A percentile compares a stretch with the other conserved stretches of the same genome.
Evolutionary conservation across 2,113 vertebrate species (phyloP).

Genomic region (Sigmodon hispidus): DNA sequence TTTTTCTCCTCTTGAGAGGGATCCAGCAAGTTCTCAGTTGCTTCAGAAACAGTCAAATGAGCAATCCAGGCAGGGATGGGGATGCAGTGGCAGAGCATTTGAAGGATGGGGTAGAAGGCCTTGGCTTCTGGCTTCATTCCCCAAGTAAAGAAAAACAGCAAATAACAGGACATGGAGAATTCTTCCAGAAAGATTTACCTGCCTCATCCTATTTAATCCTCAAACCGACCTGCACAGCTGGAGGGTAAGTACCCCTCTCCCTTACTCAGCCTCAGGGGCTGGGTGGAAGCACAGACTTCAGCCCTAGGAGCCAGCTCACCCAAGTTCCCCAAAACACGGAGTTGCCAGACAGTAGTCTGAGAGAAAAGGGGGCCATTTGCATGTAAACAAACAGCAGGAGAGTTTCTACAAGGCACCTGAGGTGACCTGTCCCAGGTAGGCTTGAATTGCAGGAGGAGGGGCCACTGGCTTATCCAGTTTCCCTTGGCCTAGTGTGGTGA

Average conservation of each 20-base stretch:
- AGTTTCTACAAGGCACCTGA: neutral
- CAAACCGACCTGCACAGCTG: neutral
- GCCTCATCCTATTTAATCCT: neutral
- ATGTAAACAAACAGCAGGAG: neutral
- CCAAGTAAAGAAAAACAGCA: neutral
- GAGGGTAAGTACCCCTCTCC: fast-evolving
- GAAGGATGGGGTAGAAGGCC: too few relatives aligned
- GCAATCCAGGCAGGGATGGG: neutral
- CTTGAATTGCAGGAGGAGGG: neutral
- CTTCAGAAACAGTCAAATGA: neutral
- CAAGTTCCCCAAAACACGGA: neutral
- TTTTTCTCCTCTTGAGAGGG: neutral
- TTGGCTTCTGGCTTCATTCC: neutral
- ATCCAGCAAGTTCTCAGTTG: neutral
- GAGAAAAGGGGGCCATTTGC: neutral
- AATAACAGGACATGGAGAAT: neutral
- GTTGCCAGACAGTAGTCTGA: neutral
- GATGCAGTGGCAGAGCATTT: neutral
- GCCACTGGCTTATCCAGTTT: neutral
- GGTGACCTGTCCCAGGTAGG: neutral
- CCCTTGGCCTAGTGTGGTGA: neutral
- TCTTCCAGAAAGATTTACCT: neutral
- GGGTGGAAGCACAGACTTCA: neutral
- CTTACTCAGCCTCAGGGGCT: neutral
- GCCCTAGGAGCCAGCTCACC: neutral